Evolutionary conservation across 2,888 invertebrate species (phyloP), one percentile per base, ranked within the genome.

Genomic region (Odontothrips loti): DNA sequence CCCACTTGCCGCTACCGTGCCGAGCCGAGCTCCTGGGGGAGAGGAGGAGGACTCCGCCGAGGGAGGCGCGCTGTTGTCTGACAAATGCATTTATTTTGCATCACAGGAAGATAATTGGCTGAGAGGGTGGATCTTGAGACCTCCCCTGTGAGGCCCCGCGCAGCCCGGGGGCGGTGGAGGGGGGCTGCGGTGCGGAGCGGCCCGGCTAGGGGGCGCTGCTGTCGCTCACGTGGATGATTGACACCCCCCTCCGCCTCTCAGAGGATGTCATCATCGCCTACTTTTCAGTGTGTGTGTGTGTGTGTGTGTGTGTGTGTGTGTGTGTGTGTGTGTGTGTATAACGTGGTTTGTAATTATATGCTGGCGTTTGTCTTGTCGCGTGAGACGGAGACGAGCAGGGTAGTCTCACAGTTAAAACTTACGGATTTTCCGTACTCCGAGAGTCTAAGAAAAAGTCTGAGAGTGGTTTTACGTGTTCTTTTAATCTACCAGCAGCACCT

Each of bases 81-180:
- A 68, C 68, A 68, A 68, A 68, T 68, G 68, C 68, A 68, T 68
- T 68, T 68, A 68, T 68, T 68, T 68, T 68, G 68, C 68, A 68
- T 68, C 68, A 68, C 23, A 23, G 68, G 68, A 68, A 68, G 68
- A 68, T 68, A 68, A 68, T 68, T 68, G 68, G 68, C 68, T 23
- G 68, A 43, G 34, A 43, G 34, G 34, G 34, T 43, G 34, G 34
- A 43, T 43, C 34, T 43, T 43, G 34, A 43, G 34, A 43, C 9
- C 68, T 23, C 11, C 23, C 68, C 68, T 23, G 1, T 3, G 48
- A 48, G 48, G 48, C 48, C 12, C 10, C 48, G 12, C 48, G 48
- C 10, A 9, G 48, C 48, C 12, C 12, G 10, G 48, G 9, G 10
- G 48, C 48, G 48, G 10, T 48, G 48, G 63, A 63, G 63, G 12